Base-by-base conservation (phyloP, 2,888 invertebrate genomes). In the Parnassius orleans region DNA sequence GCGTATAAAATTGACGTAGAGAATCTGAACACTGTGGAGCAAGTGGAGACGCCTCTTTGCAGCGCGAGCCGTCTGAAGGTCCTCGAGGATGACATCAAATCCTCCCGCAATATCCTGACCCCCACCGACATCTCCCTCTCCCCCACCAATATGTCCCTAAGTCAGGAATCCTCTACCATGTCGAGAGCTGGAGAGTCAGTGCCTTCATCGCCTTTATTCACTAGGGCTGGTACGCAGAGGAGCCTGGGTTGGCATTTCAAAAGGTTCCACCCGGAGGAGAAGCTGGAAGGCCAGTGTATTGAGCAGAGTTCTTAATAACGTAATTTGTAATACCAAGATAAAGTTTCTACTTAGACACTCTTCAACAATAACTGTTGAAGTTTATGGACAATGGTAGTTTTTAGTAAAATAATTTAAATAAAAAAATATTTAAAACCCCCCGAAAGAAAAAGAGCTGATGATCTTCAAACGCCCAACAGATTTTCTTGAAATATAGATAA, bases 11-110 rank as follows among this genome's bases (percentile, higher is more conserved):
- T 96, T 1, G 94, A 95, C 71, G 90, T 93, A 47, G 93, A 93
- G 12, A 87, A 93, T 61, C 93, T 96, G 56, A 93, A 96, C 77
- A 90, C 92, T 19, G 94, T 95, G 0, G 93, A 93, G 68, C 93
- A 94, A 70, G 93, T 95, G 0, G 93, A 72, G 54, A 95, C 96
- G 0, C 97, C 97, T 0, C 92, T 96, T 1, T 97, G 96, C 83
- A 96, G 96, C 70, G 96, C 97, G 0, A 93, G 94, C 66, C 93
- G 95, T 51, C 90, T 96, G 11, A 87, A 88, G 52, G 80, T 80
- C 14, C 78, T 89, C 54, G 83, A 88, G 64, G 83, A 77, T 33
- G 86, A 88, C 71, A 75, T 89, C 53, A 85, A 87, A 51, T 74
- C 76, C 0, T 82, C 86, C n/a, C 74, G 78, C 33, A 77, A 80